These are phyloP conservation scores for Listronotus oregonensis DNA, from an alignment of 1,140 invertebrate genomes.

Conservation along the genomic window DNA sequence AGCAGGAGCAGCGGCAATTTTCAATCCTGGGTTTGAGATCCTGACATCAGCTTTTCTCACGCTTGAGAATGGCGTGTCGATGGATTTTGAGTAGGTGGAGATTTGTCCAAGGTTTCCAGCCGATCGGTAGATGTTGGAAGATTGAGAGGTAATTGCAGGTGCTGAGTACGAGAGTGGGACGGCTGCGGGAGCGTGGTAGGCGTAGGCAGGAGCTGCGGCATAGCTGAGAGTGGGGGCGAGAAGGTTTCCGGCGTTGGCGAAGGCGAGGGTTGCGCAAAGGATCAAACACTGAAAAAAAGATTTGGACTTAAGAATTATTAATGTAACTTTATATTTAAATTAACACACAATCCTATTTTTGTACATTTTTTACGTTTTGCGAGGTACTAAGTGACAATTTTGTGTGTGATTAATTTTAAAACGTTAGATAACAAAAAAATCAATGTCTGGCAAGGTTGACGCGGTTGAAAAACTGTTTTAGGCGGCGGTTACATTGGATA, in stretches of 20 bases:
- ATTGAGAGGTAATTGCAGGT: constrained; percentile 62
- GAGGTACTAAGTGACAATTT: too few relatives aligned
- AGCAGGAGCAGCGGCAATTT: constrained; percentile 50
- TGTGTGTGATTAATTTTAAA: too few relatives aligned
- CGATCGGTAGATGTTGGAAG: constrained; percentile 66
- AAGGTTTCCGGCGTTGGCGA: constrained; percentile 64
- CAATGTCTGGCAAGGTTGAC: too few relatives aligned
- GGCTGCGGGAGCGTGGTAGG: constrained; percentile 46
- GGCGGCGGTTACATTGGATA: too few relatives aligned
- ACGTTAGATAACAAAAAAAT: too few relatives aligned
- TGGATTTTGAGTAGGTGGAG: constrained; percentile 67
- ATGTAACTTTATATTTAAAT: too few relatives aligned
- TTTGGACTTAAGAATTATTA: background rate
- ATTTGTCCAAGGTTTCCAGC: constrained; percentile 68
- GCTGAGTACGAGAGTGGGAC: constrained; percentile 52
- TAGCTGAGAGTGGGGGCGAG: constrained; percentile 56
- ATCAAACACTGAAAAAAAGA: constrained; percentile 64
- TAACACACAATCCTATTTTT: too few relatives aligned
- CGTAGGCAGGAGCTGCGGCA: constrained; percentile 37
- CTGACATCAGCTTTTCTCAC: constrained; percentile 67
- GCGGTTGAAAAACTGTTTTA: too few relatives aligned
- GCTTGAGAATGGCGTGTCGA: constrained; percentile 72
- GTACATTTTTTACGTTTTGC: too few relatives aligned
- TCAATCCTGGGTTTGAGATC: constrained; percentile 66
- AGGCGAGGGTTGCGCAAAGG: constrained; percentile 68